A percentile compares a stretch with the other conserved stretches of the same genome.
phyloP scores from a whole-genome alignment of 1,140 invertebrate species.

The Aphaenogaster rudis region DNA sequence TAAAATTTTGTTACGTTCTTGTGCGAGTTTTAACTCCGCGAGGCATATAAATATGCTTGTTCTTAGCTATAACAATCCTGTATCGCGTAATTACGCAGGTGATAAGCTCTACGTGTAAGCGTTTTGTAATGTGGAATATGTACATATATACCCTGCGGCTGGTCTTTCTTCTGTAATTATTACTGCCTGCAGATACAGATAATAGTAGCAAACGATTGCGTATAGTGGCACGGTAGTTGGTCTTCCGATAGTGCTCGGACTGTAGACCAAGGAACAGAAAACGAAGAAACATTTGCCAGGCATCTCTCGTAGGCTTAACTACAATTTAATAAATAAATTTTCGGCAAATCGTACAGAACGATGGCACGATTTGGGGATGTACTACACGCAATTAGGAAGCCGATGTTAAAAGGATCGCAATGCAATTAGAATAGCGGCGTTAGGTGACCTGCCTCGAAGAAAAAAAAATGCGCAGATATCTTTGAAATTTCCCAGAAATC shows the following conservation, averaged over 20 bases:
- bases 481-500: slow-evolving; percentile 35
- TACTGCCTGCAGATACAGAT: slow-evolving; percentile 41
- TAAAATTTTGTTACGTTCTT: no score
- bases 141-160: not conserved
- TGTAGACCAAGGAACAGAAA: not conserved
- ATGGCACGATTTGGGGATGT: not conserved
- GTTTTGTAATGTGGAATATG: no score
- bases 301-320: not conserved
- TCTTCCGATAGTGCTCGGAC: not conserved
- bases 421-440: not conserved
- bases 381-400: not conserved
- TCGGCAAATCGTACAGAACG: not conserved
- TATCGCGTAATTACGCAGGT: no score
- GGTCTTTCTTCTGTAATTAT: slow-evolving; percentile 23
- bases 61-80: no score
- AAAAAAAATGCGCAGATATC: slow-evolving; percentile 10
- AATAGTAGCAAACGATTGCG: not conserved
- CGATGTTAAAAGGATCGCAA: not conserved
- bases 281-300: slow-evolving; percentile 14
- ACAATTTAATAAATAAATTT: not conserved
- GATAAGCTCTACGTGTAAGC: no score
- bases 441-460: not conserved
- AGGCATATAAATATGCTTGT: no score
- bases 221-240: not conserved
- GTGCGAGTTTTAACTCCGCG: no score